These are phyloP conservation scores for Esox lucius DNA, from an alignment of 2,797 vertebrate genomes.

Conservation along the genomic window DNA sequence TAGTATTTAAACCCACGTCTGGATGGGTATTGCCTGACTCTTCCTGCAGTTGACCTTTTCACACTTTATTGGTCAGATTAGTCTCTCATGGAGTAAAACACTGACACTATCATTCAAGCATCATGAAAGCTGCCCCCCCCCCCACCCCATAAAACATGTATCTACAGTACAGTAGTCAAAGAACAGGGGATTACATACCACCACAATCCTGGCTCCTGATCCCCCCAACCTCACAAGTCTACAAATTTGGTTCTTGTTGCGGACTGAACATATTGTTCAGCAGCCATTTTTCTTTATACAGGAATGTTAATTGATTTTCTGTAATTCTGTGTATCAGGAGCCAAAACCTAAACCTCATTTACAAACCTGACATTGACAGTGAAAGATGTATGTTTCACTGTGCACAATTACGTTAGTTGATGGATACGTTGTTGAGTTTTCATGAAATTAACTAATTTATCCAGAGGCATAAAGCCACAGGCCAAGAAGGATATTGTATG, in stretches of 20 bases:
- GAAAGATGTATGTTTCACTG: neutral
- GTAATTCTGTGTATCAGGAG: conserved; percentile 9
- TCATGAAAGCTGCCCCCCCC: conserved; percentile 57
- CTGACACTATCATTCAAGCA: conserved; percentile 40
- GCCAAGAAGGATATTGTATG: neutral
- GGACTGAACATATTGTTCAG: conserved; percentile 23
- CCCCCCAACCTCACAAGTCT: conserved; percentile 31
- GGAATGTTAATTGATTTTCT: conserved; percentile 25
- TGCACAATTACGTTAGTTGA: neutral
- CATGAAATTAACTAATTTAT: neutral
- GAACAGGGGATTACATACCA: conserved; percentile 25
- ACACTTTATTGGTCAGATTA: conserved; percentile 44
- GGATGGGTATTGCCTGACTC: neutral
- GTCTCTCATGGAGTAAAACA: conserved; percentile 44
- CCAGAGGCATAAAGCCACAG: neutral
- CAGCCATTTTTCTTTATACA: conserved; percentile 11
- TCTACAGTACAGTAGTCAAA: conserved; percentile 42
- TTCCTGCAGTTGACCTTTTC: conserved; percentile 25
- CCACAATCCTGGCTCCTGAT: conserved; percentile 30
- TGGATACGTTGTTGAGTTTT: neutral
- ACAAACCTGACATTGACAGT: neutral
- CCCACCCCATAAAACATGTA: conserved; percentile 57
- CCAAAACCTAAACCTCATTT: conserved; percentile 6
- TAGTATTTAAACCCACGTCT: neutral
- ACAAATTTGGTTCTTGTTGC: conserved; percentile 44